Conservation (phyloP, 2,888 invertebrate species). For the Drosophila pegasa region DNA sequence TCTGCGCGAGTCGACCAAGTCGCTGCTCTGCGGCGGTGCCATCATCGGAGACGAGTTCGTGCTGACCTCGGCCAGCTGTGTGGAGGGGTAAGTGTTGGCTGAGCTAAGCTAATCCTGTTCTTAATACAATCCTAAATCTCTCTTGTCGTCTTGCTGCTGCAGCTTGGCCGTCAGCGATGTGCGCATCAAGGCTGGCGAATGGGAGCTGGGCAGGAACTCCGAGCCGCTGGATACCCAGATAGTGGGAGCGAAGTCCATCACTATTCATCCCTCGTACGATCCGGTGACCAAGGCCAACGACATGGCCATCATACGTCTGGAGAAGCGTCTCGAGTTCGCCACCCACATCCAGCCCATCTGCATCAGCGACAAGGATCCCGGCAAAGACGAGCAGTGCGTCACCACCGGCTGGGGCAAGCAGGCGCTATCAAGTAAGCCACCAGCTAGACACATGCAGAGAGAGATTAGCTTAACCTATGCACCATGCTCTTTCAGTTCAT, state of each 20-base stretch:
- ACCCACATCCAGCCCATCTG: conserved; percentile 91
- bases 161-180: conserved; percentile 86
- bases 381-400: conserved; percentile 87
- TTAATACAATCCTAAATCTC: no score
- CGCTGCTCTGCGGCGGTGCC: conserved; percentile 92
- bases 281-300: conserved; percentile 88
- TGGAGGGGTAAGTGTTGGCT: conserved; percentile 88
- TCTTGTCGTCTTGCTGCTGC: no score
- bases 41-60: conserved; percentile 91
- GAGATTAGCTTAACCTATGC: background rate
- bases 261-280: conserved; percentile 89
- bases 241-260: conserved; percentile 89
- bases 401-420: conserved; percentile 94
- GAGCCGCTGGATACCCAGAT: conserved; percentile 93
- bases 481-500: conserved; percentile 87
- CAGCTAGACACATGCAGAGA: background rate
- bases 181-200: conserved; percentile 92
- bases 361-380: conserved; percentile 87
- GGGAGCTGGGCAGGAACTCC: conserved; percentile 92
- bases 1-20: conserved; percentile 89
- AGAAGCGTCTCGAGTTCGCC: conserved; percentile 88
- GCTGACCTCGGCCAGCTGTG: conserved; percentile 92
- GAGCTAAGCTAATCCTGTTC: no score
- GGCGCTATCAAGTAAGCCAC: conserved; percentile 89
- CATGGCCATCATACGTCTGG: conserved; percentile 89